These are phyloP conservation scores for Grus americana DNA, from an alignment of 2,113 vertebrate species.

Conservation along the genomic window DNA sequence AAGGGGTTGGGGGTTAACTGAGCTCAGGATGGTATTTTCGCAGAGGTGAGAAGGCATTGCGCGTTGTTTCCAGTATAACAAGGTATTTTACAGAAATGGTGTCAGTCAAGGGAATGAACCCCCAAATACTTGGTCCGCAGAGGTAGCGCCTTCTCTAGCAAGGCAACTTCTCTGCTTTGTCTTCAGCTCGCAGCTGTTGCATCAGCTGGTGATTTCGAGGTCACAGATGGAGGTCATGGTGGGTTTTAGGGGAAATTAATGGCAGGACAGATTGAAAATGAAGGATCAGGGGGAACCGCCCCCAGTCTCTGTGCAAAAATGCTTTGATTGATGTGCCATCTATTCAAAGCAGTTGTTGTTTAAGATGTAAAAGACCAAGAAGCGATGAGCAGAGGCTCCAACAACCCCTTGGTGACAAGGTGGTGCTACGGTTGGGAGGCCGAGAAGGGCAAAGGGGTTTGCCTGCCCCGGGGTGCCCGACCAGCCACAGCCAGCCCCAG, in stretches of 20 bases:
- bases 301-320: background rate
- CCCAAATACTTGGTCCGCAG: background rate
- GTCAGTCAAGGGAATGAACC: accelerated
- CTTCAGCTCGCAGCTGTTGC: background rate
- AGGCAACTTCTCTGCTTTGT: background rate
- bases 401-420: accelerated
- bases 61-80: background rate
- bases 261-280: background rate
- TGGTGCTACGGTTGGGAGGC: background rate
- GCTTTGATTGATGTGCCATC: background rate
- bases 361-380: background rate
- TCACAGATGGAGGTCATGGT: background rate
- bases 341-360: background rate
- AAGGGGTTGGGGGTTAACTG: background rate
- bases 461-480: background rate
- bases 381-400: background rate
- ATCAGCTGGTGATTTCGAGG: background rate
- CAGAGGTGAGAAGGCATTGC: background rate
- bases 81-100: background rate
- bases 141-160: accelerated
- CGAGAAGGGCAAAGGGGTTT: background rate
- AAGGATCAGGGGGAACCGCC: background rate
- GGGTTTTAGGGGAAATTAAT: background rate
- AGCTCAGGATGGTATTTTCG: background rate
- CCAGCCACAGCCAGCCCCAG: background rate